Evolutionary conservation across 2,888 invertebrate genomes (phyloP), one percentile per base, ranked within the genome.

Genomic region (Malthinus seriepunctatus): DNA sequence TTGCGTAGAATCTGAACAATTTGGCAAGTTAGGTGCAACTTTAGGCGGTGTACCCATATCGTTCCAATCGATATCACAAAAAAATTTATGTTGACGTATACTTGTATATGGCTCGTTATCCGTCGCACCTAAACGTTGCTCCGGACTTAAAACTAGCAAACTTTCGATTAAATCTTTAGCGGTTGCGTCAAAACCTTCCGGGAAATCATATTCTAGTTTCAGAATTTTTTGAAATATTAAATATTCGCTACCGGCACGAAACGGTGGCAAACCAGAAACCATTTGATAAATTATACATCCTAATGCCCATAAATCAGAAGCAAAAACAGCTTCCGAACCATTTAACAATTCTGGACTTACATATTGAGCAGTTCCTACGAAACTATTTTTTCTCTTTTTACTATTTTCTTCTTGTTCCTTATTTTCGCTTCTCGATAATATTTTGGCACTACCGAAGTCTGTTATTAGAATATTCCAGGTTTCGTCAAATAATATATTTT

Each of bases 351-450:
- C 99, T 2, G 99, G 99, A 55, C 97, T 97, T 0, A 99, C 97
- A 79, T 98, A 99, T 77, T 98, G 97, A 1, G 99, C 97, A 8
- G 98, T 99, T 48, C 99, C 99, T 9, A 98, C 98, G 79, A 99
- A 98, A 77, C 93, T 93, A 71, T 89, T 89, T 69, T 86, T 86
- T 59, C 92, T 83, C 67, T 83, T 81, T 53, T 83, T 80, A 63
- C 76, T 78, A 65, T 81, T 78, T 23, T 70, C 71, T 51, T 65
- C 71, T 44, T 79, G 64, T 38, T 66, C 67, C 35, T 62, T 64
- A 37, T 68, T 62, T 55, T 70, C 67, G 14, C 64, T 60, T 38
- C 64, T 38, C 8, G 54, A 53, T 9, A 68, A 35, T 15, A 71
- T 67, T 52, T 69, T 71, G 32, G 70, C 69, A 57, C 69, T 69